Evolutionary conservation across 2,113 vertebrate genomes (phyloP).

Genomic region (Cygnus buccinator): DNA sequence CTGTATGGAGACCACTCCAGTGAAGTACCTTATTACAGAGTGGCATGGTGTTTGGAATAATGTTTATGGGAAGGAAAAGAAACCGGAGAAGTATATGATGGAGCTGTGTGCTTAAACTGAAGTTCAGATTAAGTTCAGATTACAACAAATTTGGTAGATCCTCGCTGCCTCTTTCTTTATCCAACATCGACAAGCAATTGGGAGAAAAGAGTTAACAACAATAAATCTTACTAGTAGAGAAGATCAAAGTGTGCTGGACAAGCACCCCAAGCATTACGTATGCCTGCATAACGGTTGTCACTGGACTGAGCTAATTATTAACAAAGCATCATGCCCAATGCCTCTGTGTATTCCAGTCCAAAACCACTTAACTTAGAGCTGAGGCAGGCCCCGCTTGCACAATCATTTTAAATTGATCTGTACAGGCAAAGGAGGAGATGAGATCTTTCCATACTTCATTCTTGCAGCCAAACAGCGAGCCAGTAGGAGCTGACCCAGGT

Average conservation of each 20-base stretch:
- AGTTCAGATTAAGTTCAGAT: not conserved
- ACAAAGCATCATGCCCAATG: not conserved
- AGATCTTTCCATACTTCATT: not conserved
- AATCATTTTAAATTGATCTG: not conserved
- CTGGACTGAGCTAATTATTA: not conserved
- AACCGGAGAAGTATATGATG: not conserved
- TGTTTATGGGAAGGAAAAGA: not conserved
- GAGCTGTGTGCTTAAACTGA: not conserved
- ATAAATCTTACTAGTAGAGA: not conserved
- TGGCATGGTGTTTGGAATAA: not conserved
- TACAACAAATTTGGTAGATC: not conserved
- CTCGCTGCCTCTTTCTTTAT: not conserved
- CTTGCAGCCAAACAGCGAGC: not conserved
- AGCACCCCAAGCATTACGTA: not conserved
- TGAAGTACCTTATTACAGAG: not conserved
- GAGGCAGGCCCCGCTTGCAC: not conserved
- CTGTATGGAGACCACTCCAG: not conserved
- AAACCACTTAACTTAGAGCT: not conserved
- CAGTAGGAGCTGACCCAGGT: not conserved
- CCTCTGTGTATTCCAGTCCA: not conserved
- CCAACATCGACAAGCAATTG: not conserved
- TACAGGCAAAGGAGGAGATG: not conserved
- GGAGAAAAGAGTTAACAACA: not conserved
- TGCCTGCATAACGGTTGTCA: not conserved
- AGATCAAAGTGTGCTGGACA: not conserved